Base-by-base conservation (phyloP, 2,113 vertebrate genomes). In the Elephas maximus region DNA sequence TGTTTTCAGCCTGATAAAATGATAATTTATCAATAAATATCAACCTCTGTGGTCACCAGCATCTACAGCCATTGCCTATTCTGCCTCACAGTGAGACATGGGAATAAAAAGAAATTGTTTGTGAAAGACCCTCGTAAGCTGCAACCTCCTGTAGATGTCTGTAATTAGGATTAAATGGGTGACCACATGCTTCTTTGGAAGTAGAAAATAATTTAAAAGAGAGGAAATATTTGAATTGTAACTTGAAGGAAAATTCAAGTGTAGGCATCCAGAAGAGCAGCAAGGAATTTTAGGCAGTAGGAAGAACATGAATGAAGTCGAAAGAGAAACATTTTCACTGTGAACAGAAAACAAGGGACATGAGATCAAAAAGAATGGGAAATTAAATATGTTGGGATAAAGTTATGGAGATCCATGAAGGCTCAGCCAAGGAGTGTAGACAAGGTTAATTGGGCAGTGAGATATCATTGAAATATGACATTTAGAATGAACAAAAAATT, bases 401-500 rank as follows among this genome's bases (percentile, higher is more conserved):
- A 45, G 18, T 45, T 57, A 23, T 1, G 11, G n/a, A 84, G 9
- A 5, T 2, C 7, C 26, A 37, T 1, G 4, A 45, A 74, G 28
- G 3, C 60, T 48, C 8, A 69, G 20, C 11, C 20, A 41, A 60
- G 28, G 33, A 88, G 11, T 8, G 21, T 33, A 11, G 45, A 67
- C 20, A 69, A 0, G 51, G 57, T 30, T 88, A 65, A 28, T 14
- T 18, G 15, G 15, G 18, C 2, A 95, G 41, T 26, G 24, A 82
- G 14, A 9, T 84, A 17, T 48, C 12, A 17, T 3, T 74, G n/a
- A 45, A 26, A 15, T 57, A 24, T 4, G 48, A 26, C 21, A 77
- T 82, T 20, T 2, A 0, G 97, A 67, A 88, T n/a, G 33, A 33
- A 20, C 1, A 71, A 82, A 97, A 97, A 77, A 91, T 8, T 5